Percentiles rank a stretch among this genome's conserved stretches.
Conservation (phyloP, 2,113 vertebrate species). For the Periophthalmodon schlosseri region DNA sequence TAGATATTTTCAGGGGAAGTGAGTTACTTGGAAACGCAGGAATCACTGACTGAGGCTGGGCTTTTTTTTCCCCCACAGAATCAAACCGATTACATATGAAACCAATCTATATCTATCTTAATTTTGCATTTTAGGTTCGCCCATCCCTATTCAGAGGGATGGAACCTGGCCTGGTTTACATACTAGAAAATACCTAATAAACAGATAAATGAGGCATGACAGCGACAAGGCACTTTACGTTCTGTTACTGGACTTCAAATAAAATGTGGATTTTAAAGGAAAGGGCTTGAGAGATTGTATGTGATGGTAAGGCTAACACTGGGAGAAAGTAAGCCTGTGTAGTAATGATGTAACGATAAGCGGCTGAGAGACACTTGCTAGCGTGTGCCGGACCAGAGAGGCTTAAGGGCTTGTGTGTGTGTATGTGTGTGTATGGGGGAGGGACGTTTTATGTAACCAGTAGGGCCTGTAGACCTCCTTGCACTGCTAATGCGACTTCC, state of each 20-base stretch:
- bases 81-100: neutral
- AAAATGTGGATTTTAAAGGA: too few relatives aligned
- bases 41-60: neutral
- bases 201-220: neutral
- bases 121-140: neutral
- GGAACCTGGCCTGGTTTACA: neutral
- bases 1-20: neutral
- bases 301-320: neutral
- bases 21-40: neutral
- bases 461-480: slow-evolving; percentile 61
- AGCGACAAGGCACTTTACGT: neutral
- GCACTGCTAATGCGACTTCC: slow-evolving; percentile 70
- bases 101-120: too few relatives aligned
- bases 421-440: slow-evolving; percentile 30
- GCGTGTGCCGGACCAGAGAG: slow-evolving; percentile 59
- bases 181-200: neutral
- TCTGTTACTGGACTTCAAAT: neutral
- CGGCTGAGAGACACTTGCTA: slow-evolving; percentile 57
- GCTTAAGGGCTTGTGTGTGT: slow-evolving; percentile 71
- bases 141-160: neutral
- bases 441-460: slow-evolving; percentile 72
- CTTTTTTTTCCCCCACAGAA: neutral
- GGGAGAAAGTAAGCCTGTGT: slow-evolving; percentile 43
- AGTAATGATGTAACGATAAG: slow-evolving; percentile 68
- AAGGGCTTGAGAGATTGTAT: neutral